A percentile compares a stretch with the other conserved stretches of the same genome.
Evolutionary conservation across 2,888 invertebrate genomes (phyloP).

Genomic region (Ennomos fuscantarius): DNA sequence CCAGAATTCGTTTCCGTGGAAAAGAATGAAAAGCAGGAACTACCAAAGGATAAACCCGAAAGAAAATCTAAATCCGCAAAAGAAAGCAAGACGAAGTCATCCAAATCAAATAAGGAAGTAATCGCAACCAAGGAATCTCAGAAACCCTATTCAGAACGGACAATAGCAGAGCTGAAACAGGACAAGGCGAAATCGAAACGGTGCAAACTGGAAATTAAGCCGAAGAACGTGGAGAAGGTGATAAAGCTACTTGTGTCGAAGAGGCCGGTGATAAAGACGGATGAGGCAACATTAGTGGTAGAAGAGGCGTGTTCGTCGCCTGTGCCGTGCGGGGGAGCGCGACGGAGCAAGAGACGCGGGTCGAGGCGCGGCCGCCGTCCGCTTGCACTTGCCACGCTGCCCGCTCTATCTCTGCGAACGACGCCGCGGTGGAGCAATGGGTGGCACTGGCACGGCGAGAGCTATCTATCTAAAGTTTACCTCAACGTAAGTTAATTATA

Average conservation of each 20-base stretch:
- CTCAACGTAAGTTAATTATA: conserved; percentile 89
- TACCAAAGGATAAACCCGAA: conserved; percentile 40
- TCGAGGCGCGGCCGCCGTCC: conserved; percentile 44
- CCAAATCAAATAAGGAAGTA: conserved; percentile 35
- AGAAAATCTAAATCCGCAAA: conserved; percentile 26
- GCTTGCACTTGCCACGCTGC: conserved; percentile 43
- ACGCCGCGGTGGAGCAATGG: conserved; percentile 92
- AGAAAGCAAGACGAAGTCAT: conserved; percentile 26
- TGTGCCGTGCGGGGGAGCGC: conserved; percentile 40
- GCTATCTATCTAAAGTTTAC: conserved; percentile 93
- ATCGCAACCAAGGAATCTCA: conserved; percentile 39
- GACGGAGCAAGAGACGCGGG: conserved; percentile 46
- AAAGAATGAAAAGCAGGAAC: conserved; percentile 41
- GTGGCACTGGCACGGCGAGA: conserved; percentile 95
- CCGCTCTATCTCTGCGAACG: conserved; percentile 54
- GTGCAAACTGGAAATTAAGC: conserved; percentile 68
- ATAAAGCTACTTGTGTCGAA: conserved; percentile 76
- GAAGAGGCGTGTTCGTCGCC: conserved; percentile 70
- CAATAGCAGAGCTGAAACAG: conserved; percentile 26
- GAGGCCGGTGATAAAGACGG: conserved; percentile 73
- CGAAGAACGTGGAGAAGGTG: conserved; percentile 73
- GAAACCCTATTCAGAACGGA: conserved; percentile 34
- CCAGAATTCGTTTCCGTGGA: conserved; percentile 31
- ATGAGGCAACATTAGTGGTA: conserved; percentile 69
- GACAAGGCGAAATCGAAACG: conserved; percentile 51